phyloP scores from a whole-genome alignment of 2,113 vertebrate genomes.

The Larimichthys crocea region DNA sequence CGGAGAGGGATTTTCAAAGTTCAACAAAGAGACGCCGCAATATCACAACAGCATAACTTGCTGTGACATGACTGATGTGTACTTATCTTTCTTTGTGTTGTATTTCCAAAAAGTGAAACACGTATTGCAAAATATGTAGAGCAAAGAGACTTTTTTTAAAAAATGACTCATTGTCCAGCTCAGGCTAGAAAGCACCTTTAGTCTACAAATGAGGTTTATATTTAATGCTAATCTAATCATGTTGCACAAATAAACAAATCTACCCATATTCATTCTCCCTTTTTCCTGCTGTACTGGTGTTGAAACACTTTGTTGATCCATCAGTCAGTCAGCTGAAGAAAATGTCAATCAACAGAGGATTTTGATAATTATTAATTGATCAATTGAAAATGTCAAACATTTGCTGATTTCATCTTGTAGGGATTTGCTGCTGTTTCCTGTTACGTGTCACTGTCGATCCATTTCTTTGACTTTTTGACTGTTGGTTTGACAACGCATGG shows the following conservation, averaged over 20 bases:
- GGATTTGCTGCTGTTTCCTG: background rate
- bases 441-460: background rate
- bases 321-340: background rate
- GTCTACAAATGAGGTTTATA: background rate
- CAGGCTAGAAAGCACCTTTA: too few species aligned
- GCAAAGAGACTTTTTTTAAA: too few species aligned
- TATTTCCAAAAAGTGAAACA: background rate
- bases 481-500: background rate
- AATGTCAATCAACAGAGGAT: background rate
- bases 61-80: slow-evolving; percentile 32
- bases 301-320: background rate
- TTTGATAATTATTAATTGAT: background rate
- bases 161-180: too few species aligned
- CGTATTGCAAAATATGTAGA: background rate
- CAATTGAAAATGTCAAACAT: background rate
- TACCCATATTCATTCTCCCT: too few species aligned
- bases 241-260: background rate
- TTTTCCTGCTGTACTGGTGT: background rate
- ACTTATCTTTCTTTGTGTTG: slow-evolving; percentile 24
- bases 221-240: too few species aligned
- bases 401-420: background rate
- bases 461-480: background rate
- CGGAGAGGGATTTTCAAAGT: slow-evolving; percentile 42
- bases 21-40: slow-evolving; percentile 39
- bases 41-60: slow-evolving; percentile 28